Evolutionary conservation across 2,113 vertebrate genomes (phyloP), one percentile per base, ranked within the genome.

Genomic region (Engraulis encrasicolus): DNA sequence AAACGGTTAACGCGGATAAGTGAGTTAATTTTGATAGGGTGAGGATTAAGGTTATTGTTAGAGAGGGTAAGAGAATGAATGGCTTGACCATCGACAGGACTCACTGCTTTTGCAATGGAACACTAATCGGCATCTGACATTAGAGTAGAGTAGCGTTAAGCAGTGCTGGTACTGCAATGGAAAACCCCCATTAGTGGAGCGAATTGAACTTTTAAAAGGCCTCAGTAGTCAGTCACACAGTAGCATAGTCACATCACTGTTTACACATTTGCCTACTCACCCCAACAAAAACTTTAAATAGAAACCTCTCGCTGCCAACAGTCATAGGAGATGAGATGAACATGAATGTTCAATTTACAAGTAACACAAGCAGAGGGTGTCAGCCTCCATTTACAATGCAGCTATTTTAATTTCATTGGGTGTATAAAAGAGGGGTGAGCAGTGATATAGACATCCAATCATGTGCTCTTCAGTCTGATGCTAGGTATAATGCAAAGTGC

Each of bases 401-500:
- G 80, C 66, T 83, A 87, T 86, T 87, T 83, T 78, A 37, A 48
- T 48, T 80, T 61, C 20, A 50, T 31, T 18, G 50, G 7, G 40
- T 71, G 31, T 71, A 19, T 71, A 5, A 18, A 34, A 17, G n/a
- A 11, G 58, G 27, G 11, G 58, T n/a, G 7, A 66, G 58, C 4
- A 9, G n/a, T 58, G 20, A 58, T 58, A 23, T 27, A 27, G 2
- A 27, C 7, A 66, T 23, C 40, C 40, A 45, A 9, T 66, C n/a
- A 66, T 9, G 6, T 6, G 23, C 27, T 66, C n/a, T n/a, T n/a
- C 27, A 9, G n/a, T 12, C n/a, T 66, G 58, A 11, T 66, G 23
- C 23, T 66, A 12, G 23, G 58, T 11, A 27, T 11, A 66, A 66
- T 11, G 23, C 23, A 45, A 45, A 45, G 40, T 45, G 40, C 7